Base-by-base conservation (phyloP, 2,113 vertebrate genomes). In the Chamaetylas fuelleborni region DNA sequence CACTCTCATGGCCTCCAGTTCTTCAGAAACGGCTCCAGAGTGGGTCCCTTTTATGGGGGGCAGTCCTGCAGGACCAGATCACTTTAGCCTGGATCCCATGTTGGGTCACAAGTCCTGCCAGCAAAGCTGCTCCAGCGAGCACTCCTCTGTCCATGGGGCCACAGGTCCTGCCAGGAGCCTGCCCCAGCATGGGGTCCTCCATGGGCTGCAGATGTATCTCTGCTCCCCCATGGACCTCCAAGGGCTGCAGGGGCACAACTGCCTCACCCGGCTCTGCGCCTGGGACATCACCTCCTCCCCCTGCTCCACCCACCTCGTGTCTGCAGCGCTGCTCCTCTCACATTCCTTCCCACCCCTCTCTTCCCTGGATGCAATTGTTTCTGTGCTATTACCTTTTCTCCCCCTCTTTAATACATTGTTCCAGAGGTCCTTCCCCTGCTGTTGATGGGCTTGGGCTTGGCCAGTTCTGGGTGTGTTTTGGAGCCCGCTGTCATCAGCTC, bases 401-500 rank as follows among this genome's bases (percentile, higher is more conserved):
- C 4, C 7, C 4, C 26, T 42, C 26, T 62, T 26, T n/a, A 42
- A 11, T 13, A 20, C 5, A 1, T 58, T n/a, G 4, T 22, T 14
- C 2, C 11, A 38, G 34, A 60, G 20, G 4, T 2, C 0, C 9
- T 58, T 11, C 15, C 11, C 4, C 8, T 1, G 0, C 15, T 2
- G 0, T 10, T 33, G 45, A 6, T 51, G 17, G 9, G 10, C 31
- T 70, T 2, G 0, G 9, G 8, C 72, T 43, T 31, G 62, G 26
- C 19, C n/a, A 43, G 14, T 2, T 1, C 4, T 1, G 0, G 3
- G 18, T 36, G 13, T 1, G 0, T 22, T 36, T 78, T 29, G 14
- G 4, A 91, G 8, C 7, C 2, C 0, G 0, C 6, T 45, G 34
- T 3, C 14, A 16, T 8, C 50, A 47, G 5, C 17, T 54, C 14